phyloP scores from a whole-genome alignment of 2,888 invertebrate species.

The Drosophila testacea region DNA sequence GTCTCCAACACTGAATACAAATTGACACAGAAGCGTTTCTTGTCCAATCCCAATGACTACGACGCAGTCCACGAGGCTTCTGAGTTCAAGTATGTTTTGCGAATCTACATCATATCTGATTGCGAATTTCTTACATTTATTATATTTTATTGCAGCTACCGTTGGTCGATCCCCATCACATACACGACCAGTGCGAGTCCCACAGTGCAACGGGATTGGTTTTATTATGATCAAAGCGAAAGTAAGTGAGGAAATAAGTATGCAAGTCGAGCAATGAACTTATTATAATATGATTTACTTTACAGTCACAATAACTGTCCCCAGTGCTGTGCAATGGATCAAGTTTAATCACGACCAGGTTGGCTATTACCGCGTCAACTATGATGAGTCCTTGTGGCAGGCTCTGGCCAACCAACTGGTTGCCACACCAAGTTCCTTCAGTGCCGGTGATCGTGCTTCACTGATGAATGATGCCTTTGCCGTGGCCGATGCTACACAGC shows the following conservation, averaged over 20 bases:
- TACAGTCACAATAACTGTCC: slow-evolving; percentile 85
- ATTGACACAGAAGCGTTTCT: slow-evolving; percentile 92
- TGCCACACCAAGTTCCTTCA: slow-evolving; percentile 83
- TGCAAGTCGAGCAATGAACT: slow-evolving; percentile 25
- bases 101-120: slow-evolving; percentile 40
- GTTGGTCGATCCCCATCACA: slow-evolving; percentile 94
- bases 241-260: slow-evolving; percentile 69
- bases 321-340: slow-evolving; percentile 88
- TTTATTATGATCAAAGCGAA: slow-evolving; percentile 81
- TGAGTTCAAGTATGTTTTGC: slow-evolving; percentile 85
- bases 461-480: slow-evolving; percentile 94
- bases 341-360: slow-evolving; percentile 94
- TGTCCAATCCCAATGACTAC: slow-evolving; percentile 89
- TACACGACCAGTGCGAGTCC: slow-evolving; percentile 87
- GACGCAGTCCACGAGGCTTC: slow-evolving; percentile 85
- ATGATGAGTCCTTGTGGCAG: slow-evolving; percentile 89
- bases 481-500: slow-evolving; percentile 90
- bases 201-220: slow-evolving; percentile 83
- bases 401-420: slow-evolving; percentile 83
- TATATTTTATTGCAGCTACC: slow-evolving; percentile 87
- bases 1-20: slow-evolving; percentile 86
- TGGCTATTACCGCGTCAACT: slow-evolving; percentile 96
- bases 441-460: slow-evolving; percentile 90
- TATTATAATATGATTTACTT: background rate
- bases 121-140: slow-evolving; percentile 55